Percentiles rank a stretch among this genome's conserved stretches.
Conservation (phyloP, 2,797 vertebrate genomes). For the Synaphobranchus kaupii region DNA sequence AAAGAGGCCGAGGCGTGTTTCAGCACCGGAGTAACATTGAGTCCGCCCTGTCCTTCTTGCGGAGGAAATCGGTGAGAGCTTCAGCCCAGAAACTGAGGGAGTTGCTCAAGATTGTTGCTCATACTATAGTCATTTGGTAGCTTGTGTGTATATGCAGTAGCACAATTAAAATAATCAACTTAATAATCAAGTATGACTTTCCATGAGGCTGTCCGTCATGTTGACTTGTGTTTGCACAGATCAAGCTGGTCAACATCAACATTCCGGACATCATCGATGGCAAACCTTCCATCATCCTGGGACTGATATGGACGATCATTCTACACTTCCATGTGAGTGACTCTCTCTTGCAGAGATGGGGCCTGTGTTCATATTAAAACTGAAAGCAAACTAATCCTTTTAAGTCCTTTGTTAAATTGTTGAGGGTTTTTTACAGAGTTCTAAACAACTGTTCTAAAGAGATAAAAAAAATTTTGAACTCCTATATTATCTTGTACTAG, state of each 20-base stretch:
- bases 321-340: slow-evolving; percentile 92
- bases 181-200: slow-evolving; percentile 3
- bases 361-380: neutral
- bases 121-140: slow-evolving; percentile 1
- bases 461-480: neutral
- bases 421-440: neutral
- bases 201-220: neutral
- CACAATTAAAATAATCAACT: neutral
- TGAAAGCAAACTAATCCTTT: neutral
- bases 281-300: slow-evolving; percentile 93
- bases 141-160: neutral
- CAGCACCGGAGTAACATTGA: slow-evolving; percentile 92
- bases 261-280: slow-evolving; percentile 92
- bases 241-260: slow-evolving; percentile 97
- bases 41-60: slow-evolving; percentile 86
- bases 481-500: neutral
- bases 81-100: neutral
- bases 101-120: neutral
- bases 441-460: neutral
- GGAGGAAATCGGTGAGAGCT: slow-evolving; percentile 84
- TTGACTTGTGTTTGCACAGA: slow-evolving; percentile 65
- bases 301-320: slow-evolving; percentile 95
- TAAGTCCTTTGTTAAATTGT: neutral
- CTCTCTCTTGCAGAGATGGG: neutral
- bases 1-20: slow-evolving; percentile 83